These are phyloP conservation scores for Pyrocephalus nanus DNA, from an alignment of 2,797 vertebrate species.

Conservation along the genomic window DNA sequence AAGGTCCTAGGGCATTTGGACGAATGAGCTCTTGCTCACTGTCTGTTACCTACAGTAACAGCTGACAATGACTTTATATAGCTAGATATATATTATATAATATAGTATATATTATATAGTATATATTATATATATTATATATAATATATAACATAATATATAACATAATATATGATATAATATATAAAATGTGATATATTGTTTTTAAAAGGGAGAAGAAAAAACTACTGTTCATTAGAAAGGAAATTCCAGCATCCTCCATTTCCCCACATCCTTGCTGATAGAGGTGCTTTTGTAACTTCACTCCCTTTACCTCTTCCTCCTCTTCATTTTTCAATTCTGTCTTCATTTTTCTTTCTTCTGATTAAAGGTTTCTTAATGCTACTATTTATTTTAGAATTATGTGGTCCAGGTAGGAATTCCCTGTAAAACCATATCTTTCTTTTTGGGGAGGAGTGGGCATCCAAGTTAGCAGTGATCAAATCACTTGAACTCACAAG, in stretches of 20 bases:
- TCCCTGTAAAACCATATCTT: background rate
- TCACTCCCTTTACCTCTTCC: background rate
- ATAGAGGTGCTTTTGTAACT: background rate
- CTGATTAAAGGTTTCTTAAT: background rate
- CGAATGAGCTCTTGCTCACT: background rate
- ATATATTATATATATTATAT: too few species aligned
- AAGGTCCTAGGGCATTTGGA: background rate
- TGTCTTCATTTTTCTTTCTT: background rate
- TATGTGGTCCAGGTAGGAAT: background rate
- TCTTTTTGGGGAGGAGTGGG: background rate
- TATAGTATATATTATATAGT: too few species aligned
- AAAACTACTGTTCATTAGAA: background rate
- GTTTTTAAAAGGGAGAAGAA: background rate
- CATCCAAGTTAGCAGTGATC: background rate
- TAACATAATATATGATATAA: too few species aligned
- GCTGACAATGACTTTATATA: background rate
- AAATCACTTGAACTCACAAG: background rate
- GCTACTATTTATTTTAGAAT: background rate
- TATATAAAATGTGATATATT: rapidly evolving
- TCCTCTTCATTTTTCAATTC: background rate
- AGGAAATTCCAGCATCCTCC: background rate
- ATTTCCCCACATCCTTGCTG: background rate
- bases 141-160: too few species aligned
- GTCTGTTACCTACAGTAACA: background rate
- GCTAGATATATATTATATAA: too few species aligned